A percentile compares a stretch with the other conserved stretches of the same genome.
These are phyloP conservation scores for Tenthredo scrophulariae DNA, from an alignment of 2,888 invertebrate species.

Conservation along the genomic window DNA sequence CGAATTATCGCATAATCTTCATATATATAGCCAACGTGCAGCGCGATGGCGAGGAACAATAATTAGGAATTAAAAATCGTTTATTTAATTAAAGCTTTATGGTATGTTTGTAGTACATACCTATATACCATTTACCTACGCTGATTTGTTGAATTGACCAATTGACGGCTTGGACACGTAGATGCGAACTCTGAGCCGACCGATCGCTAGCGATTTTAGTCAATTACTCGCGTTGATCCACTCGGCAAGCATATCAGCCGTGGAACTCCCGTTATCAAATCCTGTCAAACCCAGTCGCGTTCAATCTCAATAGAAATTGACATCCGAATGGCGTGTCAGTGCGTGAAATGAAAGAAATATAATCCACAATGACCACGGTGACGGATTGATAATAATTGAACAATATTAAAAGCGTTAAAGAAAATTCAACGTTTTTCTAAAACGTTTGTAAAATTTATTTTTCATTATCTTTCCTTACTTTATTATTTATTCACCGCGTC, in stretches of 20 bases:
- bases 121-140: neutral
- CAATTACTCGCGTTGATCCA: constrained; percentile 45
- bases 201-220: constrained; percentile 44
- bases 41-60: neutral
- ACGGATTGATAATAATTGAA: neutral
- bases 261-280: constrained; percentile 33
- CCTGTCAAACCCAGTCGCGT: constrained; percentile 41
- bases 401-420: neutral
- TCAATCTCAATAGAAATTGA: constrained; percentile 5
- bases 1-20: constrained; percentile 1
- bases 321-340: neutral
- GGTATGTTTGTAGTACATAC: neutral
- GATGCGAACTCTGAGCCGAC: constrained; percentile 35
- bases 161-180: constrained; percentile 23
- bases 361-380: neutral
- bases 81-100: constrained; percentile 34
- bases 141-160: constrained; percentile 32
- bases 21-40: neutral
- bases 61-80: constrained; percentile 21
- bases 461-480: neutral
- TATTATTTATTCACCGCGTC: neutral
- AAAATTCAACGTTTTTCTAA: neutral
- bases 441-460: neutral
- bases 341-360: neutral
- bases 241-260: constrained; percentile 26